Percentiles rank a stretch among this genome's conserved stretches.
Conservation (phyloP, 2,888 invertebrate genomes). For the Drosophila paramelanica region DNA sequence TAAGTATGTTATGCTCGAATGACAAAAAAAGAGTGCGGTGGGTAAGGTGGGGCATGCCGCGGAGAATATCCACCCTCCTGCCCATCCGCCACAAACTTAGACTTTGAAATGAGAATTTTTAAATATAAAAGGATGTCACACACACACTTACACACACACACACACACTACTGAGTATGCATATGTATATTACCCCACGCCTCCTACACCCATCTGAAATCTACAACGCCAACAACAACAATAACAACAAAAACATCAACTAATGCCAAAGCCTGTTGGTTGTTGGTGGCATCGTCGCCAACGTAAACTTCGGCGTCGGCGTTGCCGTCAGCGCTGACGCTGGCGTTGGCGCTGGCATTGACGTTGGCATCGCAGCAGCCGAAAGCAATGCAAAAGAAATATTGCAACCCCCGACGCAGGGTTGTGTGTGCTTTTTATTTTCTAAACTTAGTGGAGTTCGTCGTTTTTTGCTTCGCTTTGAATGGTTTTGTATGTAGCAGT, state of each 20-base stretch:
- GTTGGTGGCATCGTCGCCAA: constrained; percentile 39
- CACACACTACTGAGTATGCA: constrained; percentile 15
- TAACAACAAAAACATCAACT: constrained; percentile 81
- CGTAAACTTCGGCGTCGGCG: constrained; percentile 1
- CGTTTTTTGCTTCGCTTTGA: constrained; percentile 31
- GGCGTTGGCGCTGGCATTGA: constrained; percentile 26
- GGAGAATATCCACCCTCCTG: constrained; percentile 16
- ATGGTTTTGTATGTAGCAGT: constrained; percentile 35
- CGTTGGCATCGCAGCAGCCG: constrained; percentile 37
- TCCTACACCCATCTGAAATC: constrained; percentile 49
- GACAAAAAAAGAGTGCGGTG: constrained; percentile 10
- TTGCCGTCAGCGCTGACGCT: constrained; percentile 12
- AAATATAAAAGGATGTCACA: constrained; percentile 81
- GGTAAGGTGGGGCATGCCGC: constrained; percentile 8
- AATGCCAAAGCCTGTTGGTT: constrained; percentile 44
- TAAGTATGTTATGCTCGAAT: constrained; percentile 76
- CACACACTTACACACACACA: constrained; percentile 35
- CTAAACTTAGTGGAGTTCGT: constrained; percentile 56
- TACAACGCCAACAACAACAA: constrained; percentile 82
- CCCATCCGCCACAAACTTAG: constrained; percentile 62
- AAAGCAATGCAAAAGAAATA: constrained; percentile 74
- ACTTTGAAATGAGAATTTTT: constrained; percentile 79
- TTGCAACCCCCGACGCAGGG: constrained; percentile 81
- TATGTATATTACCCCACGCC: constrained; percentile 8
- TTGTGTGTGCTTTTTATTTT: constrained; percentile 68